phyloP scores from a whole-genome alignment of 2,113 vertebrate genomes.

The Myxocyprinus asiaticus region DNA sequence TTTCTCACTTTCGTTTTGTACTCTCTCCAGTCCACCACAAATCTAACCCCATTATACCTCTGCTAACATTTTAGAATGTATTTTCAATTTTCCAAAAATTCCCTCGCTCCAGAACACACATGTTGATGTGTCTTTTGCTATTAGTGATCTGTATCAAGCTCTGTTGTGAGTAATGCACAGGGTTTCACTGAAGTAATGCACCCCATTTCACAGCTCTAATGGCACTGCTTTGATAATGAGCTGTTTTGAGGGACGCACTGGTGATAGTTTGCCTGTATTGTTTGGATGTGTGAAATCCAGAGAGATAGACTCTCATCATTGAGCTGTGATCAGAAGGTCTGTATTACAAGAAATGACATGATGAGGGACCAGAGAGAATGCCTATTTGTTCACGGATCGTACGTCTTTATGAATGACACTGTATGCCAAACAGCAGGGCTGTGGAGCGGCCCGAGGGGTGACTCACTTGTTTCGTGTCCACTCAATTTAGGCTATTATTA shows the following conservation, averaged over 20 bases:
- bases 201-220: conserved; percentile 37
- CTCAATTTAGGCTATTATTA: conserved; percentile 56
- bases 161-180: conserved; percentile 6
- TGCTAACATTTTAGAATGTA: conserved; percentile 4
- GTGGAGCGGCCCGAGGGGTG: conserved; percentile 11
- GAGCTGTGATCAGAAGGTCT: conserved; percentile 33
- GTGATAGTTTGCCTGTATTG: conserved; percentile 33
- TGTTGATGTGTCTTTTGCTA: neutral
- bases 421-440: conserved; percentile 20
- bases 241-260: conserved; percentile 14
- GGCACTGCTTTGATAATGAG: conserved; percentile 40
- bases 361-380: conserved; percentile 32
- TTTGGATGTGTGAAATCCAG: conserved; percentile 25
- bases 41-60: conserved; percentile 18
- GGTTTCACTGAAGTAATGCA: conserved; percentile 17
- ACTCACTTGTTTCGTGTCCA: conserved; percentile 41
- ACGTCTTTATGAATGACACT: conserved; percentile 52
- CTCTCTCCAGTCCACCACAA: conserved; percentile 6
- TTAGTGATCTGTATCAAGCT: neutral
- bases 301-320: conserved; percentile 12
- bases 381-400: conserved; percentile 46
- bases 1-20: neutral
- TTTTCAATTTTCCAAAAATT: neutral
- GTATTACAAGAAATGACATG: conserved; percentile 37
- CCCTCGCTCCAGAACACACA: neutral